These are phyloP conservation scores for Drosophila arawakana DNA, from an alignment of 1,140 invertebrate genomes.

Conservation along the genomic window DNA sequence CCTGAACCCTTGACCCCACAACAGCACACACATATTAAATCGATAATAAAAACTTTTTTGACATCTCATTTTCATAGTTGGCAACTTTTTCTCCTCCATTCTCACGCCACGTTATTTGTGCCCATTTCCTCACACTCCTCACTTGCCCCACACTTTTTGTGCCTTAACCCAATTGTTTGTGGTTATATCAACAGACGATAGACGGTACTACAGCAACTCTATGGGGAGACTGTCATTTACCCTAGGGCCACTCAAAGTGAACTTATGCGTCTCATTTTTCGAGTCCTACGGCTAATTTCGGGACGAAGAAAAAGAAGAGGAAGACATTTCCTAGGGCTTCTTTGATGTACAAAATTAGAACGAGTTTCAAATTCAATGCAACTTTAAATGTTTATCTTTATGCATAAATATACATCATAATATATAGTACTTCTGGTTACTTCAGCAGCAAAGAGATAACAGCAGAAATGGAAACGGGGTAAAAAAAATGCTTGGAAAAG, in stretches of 20 bases:
- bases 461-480: slow-evolving; percentile 31
- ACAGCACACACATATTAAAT: slow-evolving; percentile 65
- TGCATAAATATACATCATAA: slow-evolving; percentile 6
- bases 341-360: slow-evolving; percentile 63
- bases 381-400: slow-evolving; percentile 24
- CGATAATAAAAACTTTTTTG: slow-evolving; percentile 83
- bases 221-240: neutral
- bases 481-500: slow-evolving; percentile 8
- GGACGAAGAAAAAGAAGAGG: neutral
- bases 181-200: slow-evolving; percentile 35
- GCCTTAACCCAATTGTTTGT: slow-evolving; percentile 45
- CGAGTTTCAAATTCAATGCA: slow-evolving; percentile 58
- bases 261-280: slow-evolving; percentile 60
- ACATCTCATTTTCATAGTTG: slow-evolving; percentile 83
- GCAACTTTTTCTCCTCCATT: slow-evolving; percentile 52
- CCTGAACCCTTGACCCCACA: neutral
- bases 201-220: slow-evolving; percentile 34
- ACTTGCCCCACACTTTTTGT: slow-evolving; percentile 16
- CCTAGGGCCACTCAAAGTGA: slow-evolving; percentile 54
- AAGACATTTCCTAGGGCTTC: slow-evolving; percentile 3
- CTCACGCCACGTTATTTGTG: slow-evolving; percentile 49
- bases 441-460: slow-evolving; percentile 57
- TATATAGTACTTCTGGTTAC: neutral
- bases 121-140: slow-evolving; percentile 23
- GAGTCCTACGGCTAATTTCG: slow-evolving; percentile 41